phyloP scores from a whole-genome alignment of 2,888 invertebrate genomes.

The Caenorhabditis auriculariae region DNA sequence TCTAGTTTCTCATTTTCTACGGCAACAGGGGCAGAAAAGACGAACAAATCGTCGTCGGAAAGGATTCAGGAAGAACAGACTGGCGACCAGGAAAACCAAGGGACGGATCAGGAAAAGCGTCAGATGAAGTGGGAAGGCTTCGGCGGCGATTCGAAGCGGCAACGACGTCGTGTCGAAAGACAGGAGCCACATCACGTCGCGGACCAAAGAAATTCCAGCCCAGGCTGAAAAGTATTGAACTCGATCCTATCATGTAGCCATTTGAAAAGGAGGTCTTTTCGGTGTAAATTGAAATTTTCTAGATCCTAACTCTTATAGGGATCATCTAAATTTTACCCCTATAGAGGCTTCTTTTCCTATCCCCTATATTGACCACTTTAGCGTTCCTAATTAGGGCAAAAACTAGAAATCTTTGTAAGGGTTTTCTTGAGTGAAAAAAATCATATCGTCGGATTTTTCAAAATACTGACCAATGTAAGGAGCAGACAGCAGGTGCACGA shows the following conservation, averaged over 20 bases:
- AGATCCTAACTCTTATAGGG: too few species aligned
- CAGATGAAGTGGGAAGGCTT: constrained; percentile 28
- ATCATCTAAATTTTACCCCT: too few species aligned
- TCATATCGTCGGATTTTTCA: background rate
- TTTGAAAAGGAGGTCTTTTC: too few species aligned
- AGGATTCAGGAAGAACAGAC: constrained; percentile 18
- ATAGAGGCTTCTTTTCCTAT: too few species aligned
- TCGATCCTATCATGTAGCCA: too few species aligned
- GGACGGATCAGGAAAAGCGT: constrained; percentile 22
- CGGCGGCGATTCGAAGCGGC: constrained; percentile 18
- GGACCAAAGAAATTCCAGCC: constrained; percentile 13
- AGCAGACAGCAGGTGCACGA: constrained; percentile 10
- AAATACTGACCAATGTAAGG: constrained; percentile 23
- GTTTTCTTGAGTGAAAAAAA: too few species aligned
- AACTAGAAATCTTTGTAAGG: too few species aligned
- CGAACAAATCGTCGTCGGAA: constrained; percentile 21
- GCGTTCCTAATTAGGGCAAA: too few species aligned
- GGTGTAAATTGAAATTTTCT: too few species aligned
- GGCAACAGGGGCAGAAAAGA: constrained; percentile 28
- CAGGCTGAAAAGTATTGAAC: constrained; percentile 25
- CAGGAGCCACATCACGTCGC: constrained; percentile 9
- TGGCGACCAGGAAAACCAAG: constrained; percentile 9
- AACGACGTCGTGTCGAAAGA: constrained; percentile 17
- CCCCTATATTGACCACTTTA: too few species aligned
- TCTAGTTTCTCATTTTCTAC: too few species aligned